Conservation (phyloP, 2,888 invertebrate species). For the Heliconius sara region DNA sequence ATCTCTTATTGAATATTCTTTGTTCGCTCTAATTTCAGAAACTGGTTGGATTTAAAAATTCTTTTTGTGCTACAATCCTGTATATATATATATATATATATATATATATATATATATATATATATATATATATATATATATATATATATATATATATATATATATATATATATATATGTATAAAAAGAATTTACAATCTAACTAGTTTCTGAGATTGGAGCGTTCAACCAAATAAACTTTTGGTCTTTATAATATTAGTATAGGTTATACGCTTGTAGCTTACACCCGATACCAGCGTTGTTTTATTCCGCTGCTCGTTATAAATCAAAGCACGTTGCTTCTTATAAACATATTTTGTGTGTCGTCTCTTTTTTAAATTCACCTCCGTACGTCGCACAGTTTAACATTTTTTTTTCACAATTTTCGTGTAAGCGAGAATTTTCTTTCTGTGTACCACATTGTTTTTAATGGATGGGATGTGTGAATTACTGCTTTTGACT, state of each 20-base stretch:
- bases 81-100: too few species aligned
- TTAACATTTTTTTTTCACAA: constrained; percentile 52
- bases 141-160: too few species aligned
- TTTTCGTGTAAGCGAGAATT: constrained; percentile 27
- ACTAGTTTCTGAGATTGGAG: background rate
- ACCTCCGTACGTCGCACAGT: constrained; percentile 62
- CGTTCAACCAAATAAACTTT: background rate
- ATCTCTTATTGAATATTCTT: too few species aligned
- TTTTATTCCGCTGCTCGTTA: constrained; percentile 65
- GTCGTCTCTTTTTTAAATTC: constrained; percentile 72
- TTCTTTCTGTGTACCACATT: constrained; percentile 4
- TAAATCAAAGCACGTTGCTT: constrained; percentile 79
- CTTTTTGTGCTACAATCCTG: too few species aligned
- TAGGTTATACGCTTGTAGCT: constrained; percentile 43
- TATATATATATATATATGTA: too few species aligned
- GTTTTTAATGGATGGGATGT: background rate
- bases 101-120: too few species aligned
- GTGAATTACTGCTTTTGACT: background rate
- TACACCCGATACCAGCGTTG: constrained; percentile 51
- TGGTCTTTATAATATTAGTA: background rate
- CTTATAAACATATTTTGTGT: constrained; percentile 80
- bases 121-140: too few species aligned
- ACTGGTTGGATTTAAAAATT: too few species aligned
- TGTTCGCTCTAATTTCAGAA: too few species aligned
- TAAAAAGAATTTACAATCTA: background rate